Evolutionary conservation across 2,113 vertebrate genomes (phyloP).

Genomic region (Otolemur garnettii): DNA sequence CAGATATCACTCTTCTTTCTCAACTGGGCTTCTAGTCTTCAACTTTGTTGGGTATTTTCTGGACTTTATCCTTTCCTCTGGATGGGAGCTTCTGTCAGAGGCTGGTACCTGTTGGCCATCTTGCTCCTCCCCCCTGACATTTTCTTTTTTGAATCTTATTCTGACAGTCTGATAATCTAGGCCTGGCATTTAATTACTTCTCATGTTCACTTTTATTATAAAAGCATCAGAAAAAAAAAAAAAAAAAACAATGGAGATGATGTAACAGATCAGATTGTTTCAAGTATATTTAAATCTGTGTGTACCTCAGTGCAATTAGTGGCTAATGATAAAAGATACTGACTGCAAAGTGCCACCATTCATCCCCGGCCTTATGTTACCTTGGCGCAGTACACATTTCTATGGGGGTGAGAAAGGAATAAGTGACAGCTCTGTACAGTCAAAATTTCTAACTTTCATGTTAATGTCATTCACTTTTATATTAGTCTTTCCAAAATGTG

Average conservation of each 20-base stretch:
- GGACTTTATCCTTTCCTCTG: too few relatives aligned
- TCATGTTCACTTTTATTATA: not conserved
- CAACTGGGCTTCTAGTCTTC: too few relatives aligned
- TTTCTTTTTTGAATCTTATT: not conserved
- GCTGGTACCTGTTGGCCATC: too few relatives aligned
- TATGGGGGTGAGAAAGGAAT: not conserved
- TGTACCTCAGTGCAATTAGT: not conserved
- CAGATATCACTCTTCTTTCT: too few relatives aligned
- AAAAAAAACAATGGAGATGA: not conserved
- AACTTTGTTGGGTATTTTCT: too few relatives aligned
- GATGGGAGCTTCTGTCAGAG: too few relatives aligned
- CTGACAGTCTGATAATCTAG: not conserved
- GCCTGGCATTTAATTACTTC: not conserved
- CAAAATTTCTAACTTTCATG: not conserved
- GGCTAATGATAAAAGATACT: not conserved
- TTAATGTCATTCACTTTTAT: not conserved
- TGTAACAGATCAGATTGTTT: not conserved
- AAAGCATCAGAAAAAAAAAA: not conserved
- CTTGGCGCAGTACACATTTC: not conserved
- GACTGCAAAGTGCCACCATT: not conserved
- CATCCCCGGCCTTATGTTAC: fast-evolving
- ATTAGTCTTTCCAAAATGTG: not conserved
- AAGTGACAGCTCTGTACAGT: not conserved
- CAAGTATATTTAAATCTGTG: not conserved
- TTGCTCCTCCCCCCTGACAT: not conserved